phyloP scores from a whole-genome alignment of 1,140 invertebrate genomes.

The Ips typographus region DNA sequence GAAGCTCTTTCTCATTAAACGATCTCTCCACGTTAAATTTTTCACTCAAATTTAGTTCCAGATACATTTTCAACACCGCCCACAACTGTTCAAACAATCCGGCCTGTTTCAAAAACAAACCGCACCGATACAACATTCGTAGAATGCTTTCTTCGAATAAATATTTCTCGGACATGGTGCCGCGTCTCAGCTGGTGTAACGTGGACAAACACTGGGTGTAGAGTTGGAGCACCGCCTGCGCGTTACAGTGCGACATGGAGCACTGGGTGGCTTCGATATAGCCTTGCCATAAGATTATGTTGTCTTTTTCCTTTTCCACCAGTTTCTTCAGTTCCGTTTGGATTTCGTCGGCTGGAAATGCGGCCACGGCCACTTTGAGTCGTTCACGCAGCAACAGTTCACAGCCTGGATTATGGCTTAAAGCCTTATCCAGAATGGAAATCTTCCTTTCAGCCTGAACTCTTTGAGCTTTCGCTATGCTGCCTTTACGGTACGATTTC shows the following conservation, averaged over 20 bases:
- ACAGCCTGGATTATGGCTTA: slow-evolving; percentile 55
- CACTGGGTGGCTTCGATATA: slow-evolving; percentile 60
- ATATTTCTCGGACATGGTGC: slow-evolving; percentile 43
- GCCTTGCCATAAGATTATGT: slow-evolving; percentile 61
- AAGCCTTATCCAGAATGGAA: slow-evolving; percentile 59
- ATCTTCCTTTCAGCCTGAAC: slow-evolving; percentile 58
- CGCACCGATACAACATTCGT: slow-evolving; percentile 59
- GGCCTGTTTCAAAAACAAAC: slow-evolving; percentile 66
- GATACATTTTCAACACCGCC: slow-evolving; percentile 60
- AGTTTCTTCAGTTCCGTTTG: slow-evolving; percentile 51
- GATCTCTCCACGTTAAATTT: slow-evolving; percentile 53
- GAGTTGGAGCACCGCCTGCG: slow-evolving; percentile 57
- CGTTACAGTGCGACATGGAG: slow-evolving; percentile 63
- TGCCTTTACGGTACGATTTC: slow-evolving; percentile 51
- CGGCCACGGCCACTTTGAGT: slow-evolving; percentile 54
- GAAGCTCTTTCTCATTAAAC: slow-evolving; percentile 57
- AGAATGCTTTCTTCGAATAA: slow-evolving; percentile 54
- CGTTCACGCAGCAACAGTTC: slow-evolving; percentile 55
- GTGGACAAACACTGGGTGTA: slow-evolving; percentile 60
- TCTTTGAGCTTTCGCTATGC: slow-evolving; percentile 51
- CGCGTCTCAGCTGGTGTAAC: slow-evolving; percentile 54
- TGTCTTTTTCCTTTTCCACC: slow-evolving; percentile 55
- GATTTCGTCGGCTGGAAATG: slow-evolving; percentile 59
- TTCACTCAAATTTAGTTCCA: slow-evolving; percentile 60
- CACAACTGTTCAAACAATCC: slow-evolving; percentile 66